Conservation (phyloP, 2,113 vertebrate genomes). For the Aldabrachelys gigantea region DNA sequence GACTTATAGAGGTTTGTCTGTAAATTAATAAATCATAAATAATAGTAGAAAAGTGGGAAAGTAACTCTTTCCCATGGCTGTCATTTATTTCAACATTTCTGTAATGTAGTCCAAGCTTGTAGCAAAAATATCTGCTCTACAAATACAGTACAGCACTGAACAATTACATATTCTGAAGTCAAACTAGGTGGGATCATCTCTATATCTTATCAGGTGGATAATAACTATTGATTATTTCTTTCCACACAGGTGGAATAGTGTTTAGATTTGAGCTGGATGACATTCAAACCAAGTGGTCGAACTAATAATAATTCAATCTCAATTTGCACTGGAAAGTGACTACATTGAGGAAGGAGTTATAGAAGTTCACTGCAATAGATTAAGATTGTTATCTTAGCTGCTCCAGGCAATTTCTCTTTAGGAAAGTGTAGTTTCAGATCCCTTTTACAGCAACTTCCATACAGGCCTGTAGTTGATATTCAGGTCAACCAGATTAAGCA, state of each 20-base stretch:
- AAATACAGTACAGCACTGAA: not conserved
- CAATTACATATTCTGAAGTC: not conserved
- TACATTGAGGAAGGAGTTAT: not conserved
- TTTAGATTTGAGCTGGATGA: not conserved
- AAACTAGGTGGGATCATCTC: not conserved
- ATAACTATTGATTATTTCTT: not conserved
- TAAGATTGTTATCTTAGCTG: not conserved
- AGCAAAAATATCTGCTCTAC: not conserved
- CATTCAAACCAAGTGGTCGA: not conserved
- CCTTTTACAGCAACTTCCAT: not conserved
- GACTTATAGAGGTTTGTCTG: not conserved
- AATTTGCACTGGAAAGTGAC: not conserved
- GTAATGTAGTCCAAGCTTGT: not conserved
- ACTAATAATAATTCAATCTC: not conserved
- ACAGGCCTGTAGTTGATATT: accelerated
- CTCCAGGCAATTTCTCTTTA: not conserved
- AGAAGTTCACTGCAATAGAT: not conserved
- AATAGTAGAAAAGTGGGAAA: not conserved
- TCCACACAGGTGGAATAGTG: not conserved
- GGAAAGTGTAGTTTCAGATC: not conserved
- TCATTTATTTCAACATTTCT: not conserved
- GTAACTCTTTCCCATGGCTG: not conserved
- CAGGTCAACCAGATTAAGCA: not conserved
- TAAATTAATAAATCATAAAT: not conserved
- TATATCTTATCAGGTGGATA: not conserved